Percentiles rank a stretch among this genome's conserved stretches.
phyloP scores from a whole-genome alignment of 1,140 invertebrate species.

The Heliconius eleuchia region DNA sequence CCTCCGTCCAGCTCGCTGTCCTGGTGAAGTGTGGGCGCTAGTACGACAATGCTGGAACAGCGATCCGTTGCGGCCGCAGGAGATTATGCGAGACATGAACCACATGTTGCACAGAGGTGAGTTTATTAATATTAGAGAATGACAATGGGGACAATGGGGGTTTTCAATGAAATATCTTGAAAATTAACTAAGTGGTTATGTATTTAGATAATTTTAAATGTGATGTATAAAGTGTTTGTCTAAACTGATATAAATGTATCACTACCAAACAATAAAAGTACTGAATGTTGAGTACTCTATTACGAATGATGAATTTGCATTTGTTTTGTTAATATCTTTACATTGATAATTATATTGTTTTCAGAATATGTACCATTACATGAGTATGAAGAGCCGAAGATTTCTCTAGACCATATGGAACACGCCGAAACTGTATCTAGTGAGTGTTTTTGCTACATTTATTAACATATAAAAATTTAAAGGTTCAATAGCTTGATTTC shows the following conservation, averaged over 20 bases:
- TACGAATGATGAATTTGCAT: too few relatives aligned
- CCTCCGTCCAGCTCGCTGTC: conserved; percentile 88
- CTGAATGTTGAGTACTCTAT: too few relatives aligned
- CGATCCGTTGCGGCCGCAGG: conserved; percentile 89
- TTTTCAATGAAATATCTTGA: too few relatives aligned
- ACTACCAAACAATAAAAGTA: too few relatives aligned
- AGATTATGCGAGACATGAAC: conserved; percentile 91
- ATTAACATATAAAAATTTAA: too few relatives aligned
- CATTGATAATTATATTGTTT: background rate
- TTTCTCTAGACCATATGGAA: conserved; percentile 64
- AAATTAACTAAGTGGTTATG: too few relatives aligned
- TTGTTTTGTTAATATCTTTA: background rate
- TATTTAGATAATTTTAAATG: too few relatives aligned
- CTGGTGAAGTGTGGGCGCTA: conserved; percentile 90
- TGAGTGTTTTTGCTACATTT: conserved; percentile 45
- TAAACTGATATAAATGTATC: too few relatives aligned
- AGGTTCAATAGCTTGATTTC: too few relatives aligned
- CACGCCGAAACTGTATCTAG: conserved; percentile 68
- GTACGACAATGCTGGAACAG: conserved; percentile 94
- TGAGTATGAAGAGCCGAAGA: conserved; percentile 71
- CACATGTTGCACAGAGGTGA: conserved; percentile 88
- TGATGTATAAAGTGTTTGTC: too few relatives aligned
- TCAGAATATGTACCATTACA: conserved; percentile 71
- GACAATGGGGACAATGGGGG: too few relatives aligned
- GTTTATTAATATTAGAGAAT: background rate